A percentile compares a stretch with the other conserved stretches of the same genome.
Evolutionary conservation across 2,888 invertebrate species (phyloP).

Genomic region (Lepidochrysops patricia): DNA sequence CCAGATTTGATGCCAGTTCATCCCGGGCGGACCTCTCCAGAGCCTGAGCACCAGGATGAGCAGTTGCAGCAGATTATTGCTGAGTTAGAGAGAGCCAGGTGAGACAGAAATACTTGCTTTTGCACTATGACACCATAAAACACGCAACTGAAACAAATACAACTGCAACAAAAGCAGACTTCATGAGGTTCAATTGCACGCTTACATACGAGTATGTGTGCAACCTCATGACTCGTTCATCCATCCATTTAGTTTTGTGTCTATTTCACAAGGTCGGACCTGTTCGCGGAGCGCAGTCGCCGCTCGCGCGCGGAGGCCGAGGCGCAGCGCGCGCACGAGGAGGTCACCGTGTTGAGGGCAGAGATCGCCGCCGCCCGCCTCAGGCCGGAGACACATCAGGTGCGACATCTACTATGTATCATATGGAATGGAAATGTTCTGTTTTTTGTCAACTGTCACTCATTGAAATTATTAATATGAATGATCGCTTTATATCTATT

Average conservation of each 20-base stretch:
- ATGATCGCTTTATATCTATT: no score
- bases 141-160: no score
- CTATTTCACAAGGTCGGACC: slow-evolving; percentile 56
- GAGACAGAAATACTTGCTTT: no score
- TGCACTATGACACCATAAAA: no score
- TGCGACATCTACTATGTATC: no score
- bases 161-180: no score
- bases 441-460: not conserved
- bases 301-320: slow-evolving; percentile 54
- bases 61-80: slow-evolving; percentile 53
- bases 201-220: no score
- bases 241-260: no score
- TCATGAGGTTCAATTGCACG: no score
- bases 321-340: slow-evolving; percentile 32
- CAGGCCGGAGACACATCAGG: slow-evolving; percentile 6
- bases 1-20: slow-evolving; percentile 68
- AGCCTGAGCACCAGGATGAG: slow-evolving; percentile 55
- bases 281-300: slow-evolving; percentile 55
- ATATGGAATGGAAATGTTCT: no score
- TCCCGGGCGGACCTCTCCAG: slow-evolving; percentile 60
- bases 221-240: no score
- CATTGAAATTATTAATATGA: no score
- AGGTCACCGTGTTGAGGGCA: slow-evolving; percentile 29
- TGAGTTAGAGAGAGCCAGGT: slow-evolving; percentile 59
- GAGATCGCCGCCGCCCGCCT: slow-evolving; percentile 28